These are phyloP conservation scores for Microtus ochrogaster DNA, from an alignment of 2,113 vertebrate genomes.

Conservation along the genomic window DNA sequence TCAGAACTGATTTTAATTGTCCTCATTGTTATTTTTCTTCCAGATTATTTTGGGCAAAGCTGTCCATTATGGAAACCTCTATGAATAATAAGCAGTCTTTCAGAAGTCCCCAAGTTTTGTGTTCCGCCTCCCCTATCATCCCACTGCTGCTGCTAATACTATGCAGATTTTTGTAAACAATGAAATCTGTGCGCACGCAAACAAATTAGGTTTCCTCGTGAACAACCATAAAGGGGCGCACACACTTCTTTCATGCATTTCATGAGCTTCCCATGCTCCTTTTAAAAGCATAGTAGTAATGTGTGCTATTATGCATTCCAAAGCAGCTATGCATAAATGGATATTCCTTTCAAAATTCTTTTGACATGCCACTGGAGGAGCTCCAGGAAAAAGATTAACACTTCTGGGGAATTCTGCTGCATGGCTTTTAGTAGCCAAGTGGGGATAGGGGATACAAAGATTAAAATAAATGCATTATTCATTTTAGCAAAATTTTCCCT, in stretches of 20 bases:
- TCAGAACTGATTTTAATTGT: conserved; percentile 21
- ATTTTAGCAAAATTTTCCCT: conserved; percentile 68
- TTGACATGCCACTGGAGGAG: conserved; percentile 70
- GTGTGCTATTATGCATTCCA: conserved; percentile 62
- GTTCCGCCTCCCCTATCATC: not conserved
- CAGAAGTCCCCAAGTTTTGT: conserved; percentile 8
- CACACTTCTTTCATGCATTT: conserved; percentile 46
- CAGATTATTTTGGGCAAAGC: conserved; percentile 57
- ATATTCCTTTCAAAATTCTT: conserved; percentile 75
- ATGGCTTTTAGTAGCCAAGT: conserved; percentile 63
- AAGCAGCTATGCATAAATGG: conserved; percentile 63
- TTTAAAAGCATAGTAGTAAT: conserved; percentile 65
- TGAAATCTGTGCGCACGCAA: conserved; percentile 71
- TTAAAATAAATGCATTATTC: conserved; percentile 74
- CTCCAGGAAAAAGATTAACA: conserved; percentile 71
- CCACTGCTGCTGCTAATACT: conserved; percentile 41
- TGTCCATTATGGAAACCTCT: conserved; percentile 57
- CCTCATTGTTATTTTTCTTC: conserved; percentile 46
- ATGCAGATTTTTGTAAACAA: conserved; percentile 72
- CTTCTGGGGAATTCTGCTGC: conserved; percentile 71
- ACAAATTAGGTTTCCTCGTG: conserved; percentile 66
- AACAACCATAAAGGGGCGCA: conserved; percentile 56
- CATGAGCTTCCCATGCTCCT: not conserved
- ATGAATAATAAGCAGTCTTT: conserved; percentile 55
- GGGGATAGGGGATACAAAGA: conserved; percentile 19